These are phyloP conservation scores for Phaethon lepturus DNA, from an alignment of 2,113 vertebrate species.

Conservation along the genomic window DNA sequence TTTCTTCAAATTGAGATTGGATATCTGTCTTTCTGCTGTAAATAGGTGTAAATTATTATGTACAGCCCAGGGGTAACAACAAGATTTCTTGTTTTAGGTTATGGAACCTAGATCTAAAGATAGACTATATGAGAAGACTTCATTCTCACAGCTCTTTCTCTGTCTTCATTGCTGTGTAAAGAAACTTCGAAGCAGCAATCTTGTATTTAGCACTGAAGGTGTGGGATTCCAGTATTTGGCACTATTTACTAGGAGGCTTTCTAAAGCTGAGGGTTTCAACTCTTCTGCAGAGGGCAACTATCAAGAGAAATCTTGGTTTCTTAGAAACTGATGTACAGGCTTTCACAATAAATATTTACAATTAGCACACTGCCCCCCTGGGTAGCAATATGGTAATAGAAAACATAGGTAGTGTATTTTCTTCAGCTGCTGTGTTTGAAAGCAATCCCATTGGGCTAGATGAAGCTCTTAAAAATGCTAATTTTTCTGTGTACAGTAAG, in stretches of 20 bases:
- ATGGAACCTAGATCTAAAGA: not conserved
- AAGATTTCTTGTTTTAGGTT: not conserved
- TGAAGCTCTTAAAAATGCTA: constrained; percentile 37
- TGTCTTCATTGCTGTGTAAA: not conserved
- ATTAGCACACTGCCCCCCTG: not conserved
- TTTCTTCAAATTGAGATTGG: not conserved
- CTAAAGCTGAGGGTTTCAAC: not conserved
- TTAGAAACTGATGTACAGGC: not conserved
- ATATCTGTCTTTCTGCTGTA: not conserved
- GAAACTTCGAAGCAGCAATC: rapidly evolving
- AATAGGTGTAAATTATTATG: not conserved
- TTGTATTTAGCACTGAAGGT: not conserved
- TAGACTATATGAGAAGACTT: not conserved
- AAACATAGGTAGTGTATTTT: not conserved
- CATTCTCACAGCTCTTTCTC: not conserved
- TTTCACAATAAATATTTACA: constrained; percentile 55
- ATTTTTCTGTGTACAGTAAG: constrained; percentile 16
- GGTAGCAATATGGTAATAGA: not conserved
- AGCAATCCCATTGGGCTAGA: not conserved
- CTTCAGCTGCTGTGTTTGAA: constrained; percentile 34
- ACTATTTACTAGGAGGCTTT: not conserved
- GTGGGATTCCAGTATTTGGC: not conserved
- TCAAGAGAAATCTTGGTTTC: constrained; percentile 5
- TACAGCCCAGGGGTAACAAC: not conserved
- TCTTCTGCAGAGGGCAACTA: not conserved